These are phyloP conservation scores for Neria commutata DNA, from an alignment of 2,888 invertebrate species.

Conservation along the genomic window DNA sequence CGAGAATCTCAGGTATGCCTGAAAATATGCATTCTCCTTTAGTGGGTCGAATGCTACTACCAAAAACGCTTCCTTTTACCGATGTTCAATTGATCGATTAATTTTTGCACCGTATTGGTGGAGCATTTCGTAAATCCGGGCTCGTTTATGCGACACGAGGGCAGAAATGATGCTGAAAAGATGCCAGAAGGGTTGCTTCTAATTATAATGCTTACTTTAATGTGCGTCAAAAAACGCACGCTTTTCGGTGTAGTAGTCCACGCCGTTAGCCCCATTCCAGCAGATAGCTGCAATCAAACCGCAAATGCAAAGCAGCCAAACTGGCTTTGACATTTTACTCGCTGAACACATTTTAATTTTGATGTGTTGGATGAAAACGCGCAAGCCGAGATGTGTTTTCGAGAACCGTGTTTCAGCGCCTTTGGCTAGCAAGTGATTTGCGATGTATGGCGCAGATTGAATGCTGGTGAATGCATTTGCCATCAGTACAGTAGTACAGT, in stretches of 20 bases:
- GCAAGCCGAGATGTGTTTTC: too few relatives aligned
- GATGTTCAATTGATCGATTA: constrained; percentile 67
- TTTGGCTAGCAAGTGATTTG: background rate
- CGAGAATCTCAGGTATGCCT: constrained; percentile 50
- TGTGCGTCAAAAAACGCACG: constrained; percentile 34
- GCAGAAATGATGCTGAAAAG: constrained; percentile 69
- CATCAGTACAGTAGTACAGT: too few relatives aligned
- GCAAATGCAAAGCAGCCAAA: constrained; percentile 10
- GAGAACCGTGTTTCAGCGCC: background rate
- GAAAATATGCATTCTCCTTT: background rate
- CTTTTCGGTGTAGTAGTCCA: constrained; percentile 43
- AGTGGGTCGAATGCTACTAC: background rate
- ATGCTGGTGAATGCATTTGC: too few relatives aligned
- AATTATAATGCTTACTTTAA: background rate
- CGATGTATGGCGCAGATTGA: too few relatives aligned
- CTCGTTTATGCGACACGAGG: constrained; percentile 69
- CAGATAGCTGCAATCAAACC: constrained; percentile 30
- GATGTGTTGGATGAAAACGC: too few relatives aligned
- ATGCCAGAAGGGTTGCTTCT: background rate
- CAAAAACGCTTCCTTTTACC: too few relatives aligned
- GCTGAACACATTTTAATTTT: constrained; percentile 23
- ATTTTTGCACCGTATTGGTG: constrained; percentile 63
- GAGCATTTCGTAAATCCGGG: constrained; percentile 72
- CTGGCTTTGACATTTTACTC: constrained; percentile 10
- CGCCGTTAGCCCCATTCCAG: constrained; percentile 26